These are phyloP conservation scores for Columba livia DNA, from an alignment of 2,113 vertebrate species.

Conservation along the genomic window DNA sequence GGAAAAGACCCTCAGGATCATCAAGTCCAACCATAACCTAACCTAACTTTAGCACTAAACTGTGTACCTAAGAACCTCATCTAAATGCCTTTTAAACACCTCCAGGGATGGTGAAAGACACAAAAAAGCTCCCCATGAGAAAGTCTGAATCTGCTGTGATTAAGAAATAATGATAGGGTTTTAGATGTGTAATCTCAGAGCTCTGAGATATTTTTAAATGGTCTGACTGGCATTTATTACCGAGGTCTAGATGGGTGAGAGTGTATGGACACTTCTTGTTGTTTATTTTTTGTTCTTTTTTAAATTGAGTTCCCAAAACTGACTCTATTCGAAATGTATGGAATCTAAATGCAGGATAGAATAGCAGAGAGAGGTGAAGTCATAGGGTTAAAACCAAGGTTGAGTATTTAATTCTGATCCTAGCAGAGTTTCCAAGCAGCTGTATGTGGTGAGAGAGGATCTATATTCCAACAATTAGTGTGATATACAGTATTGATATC, in stretches of 20 bases:
- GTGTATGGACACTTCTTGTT: neutral
- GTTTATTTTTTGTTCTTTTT: neutral
- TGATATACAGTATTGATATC: neutral
- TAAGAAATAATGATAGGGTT: neutral
- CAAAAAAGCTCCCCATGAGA: neutral
- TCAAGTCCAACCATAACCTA: too few species aligned
- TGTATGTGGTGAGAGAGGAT: neutral
- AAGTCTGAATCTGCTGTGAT: neutral
- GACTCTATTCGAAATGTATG: neutral
- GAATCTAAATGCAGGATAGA: neutral
- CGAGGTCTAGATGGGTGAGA: neutral
- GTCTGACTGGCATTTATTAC: neutral
- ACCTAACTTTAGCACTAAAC: too few species aligned
- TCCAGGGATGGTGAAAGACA: too few species aligned
- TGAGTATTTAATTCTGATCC: neutral
- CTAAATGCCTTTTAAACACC: too few species aligned
- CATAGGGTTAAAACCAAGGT: neutral
- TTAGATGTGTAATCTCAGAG: neutral
- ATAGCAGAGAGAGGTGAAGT: neutral
- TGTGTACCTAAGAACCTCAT: too few species aligned
- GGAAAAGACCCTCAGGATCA: too few species aligned
- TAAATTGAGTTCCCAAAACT: neutral
- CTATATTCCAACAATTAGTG: neutral
- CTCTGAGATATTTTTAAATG: neutral
- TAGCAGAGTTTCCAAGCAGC: neutral